These are phyloP conservation scores for Andrena hattorfiana DNA, from an alignment of 2,888 invertebrate genomes.

Conservation along the genomic window DNA sequence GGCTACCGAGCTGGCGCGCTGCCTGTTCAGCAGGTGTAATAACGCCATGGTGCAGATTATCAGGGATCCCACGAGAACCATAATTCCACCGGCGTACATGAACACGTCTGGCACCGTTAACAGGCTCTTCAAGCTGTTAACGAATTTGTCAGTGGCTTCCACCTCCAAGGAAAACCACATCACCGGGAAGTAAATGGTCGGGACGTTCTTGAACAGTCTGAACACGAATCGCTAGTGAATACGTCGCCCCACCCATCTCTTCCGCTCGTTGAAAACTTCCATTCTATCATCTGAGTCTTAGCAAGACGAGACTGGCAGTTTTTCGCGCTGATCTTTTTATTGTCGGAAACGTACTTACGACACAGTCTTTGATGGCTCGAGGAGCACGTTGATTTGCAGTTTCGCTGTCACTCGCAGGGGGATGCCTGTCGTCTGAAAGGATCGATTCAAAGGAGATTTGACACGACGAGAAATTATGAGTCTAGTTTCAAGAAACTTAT, in stretches of 20 bases:
- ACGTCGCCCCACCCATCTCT: background rate
- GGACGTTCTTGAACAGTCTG: constrained; percentile 89
- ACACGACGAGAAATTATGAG: too few species aligned
- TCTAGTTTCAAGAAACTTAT: too few species aligned
- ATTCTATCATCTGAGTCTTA: background rate
- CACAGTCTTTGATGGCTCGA: constrained; percentile 89
- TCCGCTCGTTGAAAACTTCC: background rate
- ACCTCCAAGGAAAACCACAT: constrained; percentile 93
- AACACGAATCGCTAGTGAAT: constrained; percentile 58
- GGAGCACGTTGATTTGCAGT: constrained; percentile 92
- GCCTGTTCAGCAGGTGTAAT: constrained; percentile 71
- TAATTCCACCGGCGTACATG: constrained; percentile 85
- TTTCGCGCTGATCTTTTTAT: background rate
- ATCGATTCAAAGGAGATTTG: background rate
- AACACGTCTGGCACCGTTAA: constrained; percentile 86
- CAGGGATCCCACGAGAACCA: constrained; percentile 84
- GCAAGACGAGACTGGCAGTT: background rate
- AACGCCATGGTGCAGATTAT: constrained; percentile 71
- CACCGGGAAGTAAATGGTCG: constrained; percentile 90
- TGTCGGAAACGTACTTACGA: constrained; percentile 86
- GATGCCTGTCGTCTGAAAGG: constrained; percentile 89
- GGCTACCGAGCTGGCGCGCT: constrained; percentile 28
- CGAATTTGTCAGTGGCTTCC: constrained; percentile 87
- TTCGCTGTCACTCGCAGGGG: constrained; percentile 91
- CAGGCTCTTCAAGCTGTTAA: constrained; percentile 86